Base-by-base conservation (phyloP, 2,797 vertebrate species). In the Trachops cirrhosus region DNA sequence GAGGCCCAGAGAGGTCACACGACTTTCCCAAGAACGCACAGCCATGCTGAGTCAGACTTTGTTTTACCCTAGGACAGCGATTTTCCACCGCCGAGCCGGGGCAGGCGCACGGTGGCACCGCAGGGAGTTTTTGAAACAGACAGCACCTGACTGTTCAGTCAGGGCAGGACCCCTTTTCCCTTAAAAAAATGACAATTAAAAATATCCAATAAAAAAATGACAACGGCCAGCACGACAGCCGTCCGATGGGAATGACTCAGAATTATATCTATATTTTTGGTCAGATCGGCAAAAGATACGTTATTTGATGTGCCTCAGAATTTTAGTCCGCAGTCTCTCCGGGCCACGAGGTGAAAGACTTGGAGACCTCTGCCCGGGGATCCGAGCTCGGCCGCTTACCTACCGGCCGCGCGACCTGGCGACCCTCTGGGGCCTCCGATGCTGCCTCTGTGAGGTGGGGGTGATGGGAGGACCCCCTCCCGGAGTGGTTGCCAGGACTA, bases 21-120 rank as follows among this genome's bases (percentile, higher is more conserved):
- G 15, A 21, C 46, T 93, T 94, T n/a, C 77, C 75, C 29, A 34
- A 90, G 86, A 85, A 68, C 67, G 80, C 75, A 85, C 59, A 93
- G 75, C 70, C 62, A 93, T 32, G 10, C 19, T 37, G 39, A 37
- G 14, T 59, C 41, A 77, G 82, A 74, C 14, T 54, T 16, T 2
- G 26, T 9, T 50, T 37, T 32, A 12, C 46, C 41, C 62, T 74
- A 5, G 41, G 19, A 1, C 34, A 54, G 50, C 5, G 22, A 79
- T 18, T 54, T 79, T 6, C 68, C 15, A 9, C n/a, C 6, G 3
- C 14, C 6, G 34, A 16, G 75, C 34, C 4, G 1, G 0, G 32
- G 29, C 29, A 16, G 59, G 59, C 29, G 1, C 29, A 6, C 29
- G 5, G 29, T 6, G 12, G n/a, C 7, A 7, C 44, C 19, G 6